phyloP scores from a whole-genome alignment of 2,113 vertebrate genomes.

The Gila orcuttii region DNA sequence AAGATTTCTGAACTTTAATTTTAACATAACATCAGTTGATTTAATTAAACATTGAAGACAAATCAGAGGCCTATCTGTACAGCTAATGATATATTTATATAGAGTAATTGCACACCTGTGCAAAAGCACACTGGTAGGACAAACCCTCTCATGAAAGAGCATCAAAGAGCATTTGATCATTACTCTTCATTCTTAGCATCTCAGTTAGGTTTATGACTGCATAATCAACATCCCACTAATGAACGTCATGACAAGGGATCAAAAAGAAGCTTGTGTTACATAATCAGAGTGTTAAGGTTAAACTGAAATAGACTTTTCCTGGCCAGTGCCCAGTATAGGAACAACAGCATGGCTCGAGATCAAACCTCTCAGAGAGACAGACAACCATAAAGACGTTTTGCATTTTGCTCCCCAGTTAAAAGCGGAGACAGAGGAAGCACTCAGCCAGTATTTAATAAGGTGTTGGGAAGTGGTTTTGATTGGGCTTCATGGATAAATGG shows the following conservation, averaged over 20 bases:
- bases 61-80: neutral
- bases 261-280: constrained; percentile 23
- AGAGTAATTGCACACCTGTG: constrained; percentile 22
- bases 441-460: constrained; percentile 4
- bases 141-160: constrained; percentile 6
- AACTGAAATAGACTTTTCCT: neutral
- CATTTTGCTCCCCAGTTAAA: neutral
- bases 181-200: constrained; percentile 17
- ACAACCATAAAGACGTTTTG: neutral
- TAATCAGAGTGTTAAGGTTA: constrained; percentile 4
- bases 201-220: constrained; percentile 14
- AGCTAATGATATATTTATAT: constrained; percentile 13
- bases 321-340: neutral
- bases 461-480: constrained; percentile 19
- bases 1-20: neutral
- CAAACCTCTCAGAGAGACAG: constrained; percentile 11
- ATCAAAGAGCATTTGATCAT: constrained; percentile 43
- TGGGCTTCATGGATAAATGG: neutral
- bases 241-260: constrained; percentile 6
- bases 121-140: neutral
- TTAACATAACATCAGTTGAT: neutral
- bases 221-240: constrained; percentile 25
- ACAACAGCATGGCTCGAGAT: neutral
- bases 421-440: neutral
- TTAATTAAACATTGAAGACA: neutral